Percentiles rank a stretch among this genome's conserved stretches.
Evolutionary conservation across 1,140 invertebrate species (phyloP).

Genomic region (Polyergus mexicanus): DNA sequence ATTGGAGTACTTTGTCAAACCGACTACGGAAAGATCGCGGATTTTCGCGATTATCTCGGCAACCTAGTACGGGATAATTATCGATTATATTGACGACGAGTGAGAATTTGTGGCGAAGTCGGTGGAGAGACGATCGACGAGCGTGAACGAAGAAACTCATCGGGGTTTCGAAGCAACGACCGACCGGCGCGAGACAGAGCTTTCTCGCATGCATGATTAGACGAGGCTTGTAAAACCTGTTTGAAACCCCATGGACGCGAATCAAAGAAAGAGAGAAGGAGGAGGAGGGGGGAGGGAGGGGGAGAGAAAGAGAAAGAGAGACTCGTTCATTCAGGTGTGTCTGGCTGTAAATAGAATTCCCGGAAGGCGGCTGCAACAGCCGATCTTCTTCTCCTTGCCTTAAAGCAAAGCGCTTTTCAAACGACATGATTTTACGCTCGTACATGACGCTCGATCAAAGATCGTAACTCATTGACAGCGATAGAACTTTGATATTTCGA

Average conservation of each 20-base stretch:
- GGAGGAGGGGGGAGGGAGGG: not conserved
- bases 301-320: conserved; percentile 57
- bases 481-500: not conserved
- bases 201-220: conserved; percentile 75
- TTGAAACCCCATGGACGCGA: conserved; percentile 76
- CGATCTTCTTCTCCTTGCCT: conserved; percentile 66
- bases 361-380: conserved; percentile 78
- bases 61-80: conserved; percentile 25
- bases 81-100: conserved; percentile 6
- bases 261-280: not conserved
- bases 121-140: conserved; percentile 35
- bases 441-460: not conserved
- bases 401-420: not conserved
- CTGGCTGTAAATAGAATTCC: conserved; percentile 82
- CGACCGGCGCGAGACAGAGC: conserved; percentile 54
- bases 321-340: conserved; percentile 80
- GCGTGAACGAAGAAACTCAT: conserved; percentile 61
- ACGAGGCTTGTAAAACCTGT: conserved; percentile 80
- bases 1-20: conserved; percentile 29
- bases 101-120: conserved; percentile 21
- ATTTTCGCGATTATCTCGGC: not conserved
- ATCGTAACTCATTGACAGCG: not conserved
- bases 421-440: not conserved
- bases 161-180: conserved; percentile 43
- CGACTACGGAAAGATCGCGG: conserved; percentile 25